phyloP scores from a whole-genome alignment of 2,113 vertebrate species.

The Thunnus thynnus region DNA sequence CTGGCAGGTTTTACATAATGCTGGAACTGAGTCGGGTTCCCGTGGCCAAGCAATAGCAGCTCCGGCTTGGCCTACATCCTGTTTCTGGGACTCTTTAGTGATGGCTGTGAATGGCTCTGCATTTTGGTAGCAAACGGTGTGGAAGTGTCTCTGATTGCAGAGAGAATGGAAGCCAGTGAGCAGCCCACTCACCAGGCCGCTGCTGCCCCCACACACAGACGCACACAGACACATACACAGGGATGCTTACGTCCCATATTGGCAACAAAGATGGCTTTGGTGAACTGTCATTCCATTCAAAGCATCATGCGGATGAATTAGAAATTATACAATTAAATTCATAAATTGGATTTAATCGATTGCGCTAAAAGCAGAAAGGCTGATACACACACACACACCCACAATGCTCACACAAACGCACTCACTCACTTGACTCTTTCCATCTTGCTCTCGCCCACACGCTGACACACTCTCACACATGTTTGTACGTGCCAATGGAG shows the following conservation, averaged over 20 bases:
- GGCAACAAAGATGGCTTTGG: background rate
- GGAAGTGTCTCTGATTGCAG: slow-evolving; percentile 60
- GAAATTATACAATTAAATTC: slow-evolving; percentile 26
- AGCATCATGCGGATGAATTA: slow-evolving; percentile 46
- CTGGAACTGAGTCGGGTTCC: slow-evolving; percentile 49
- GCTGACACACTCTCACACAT: slow-evolving; percentile 68
- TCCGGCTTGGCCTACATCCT: slow-evolving; percentile 73
- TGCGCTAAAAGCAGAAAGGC: background rate
- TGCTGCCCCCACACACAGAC: slow-evolving; percentile 50
- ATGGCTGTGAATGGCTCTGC: slow-evolving; percentile 72
- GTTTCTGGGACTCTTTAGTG: slow-evolving; percentile 67
- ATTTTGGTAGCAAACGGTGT: slow-evolving; percentile 41
- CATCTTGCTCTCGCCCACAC: slow-evolving; percentile 74
- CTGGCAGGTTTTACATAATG: slow-evolving; percentile 70
- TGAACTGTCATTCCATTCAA: slow-evolving; percentile 14
- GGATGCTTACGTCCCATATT: background rate
- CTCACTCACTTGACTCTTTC: slow-evolving; percentile 69
- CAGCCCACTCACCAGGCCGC: slow-evolving; percentile 79
- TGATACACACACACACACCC: slow-evolving; percentile 16
- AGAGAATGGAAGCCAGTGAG: slow-evolving; percentile 61
- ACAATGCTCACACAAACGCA: slow-evolving; percentile 26
- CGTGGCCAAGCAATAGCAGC: slow-evolving; percentile 66
- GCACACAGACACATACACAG: slow-evolving; percentile 15
- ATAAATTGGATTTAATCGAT: slow-evolving; percentile 36
- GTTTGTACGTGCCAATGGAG: slow-evolving; percentile 69